Percentiles rank a stretch among this genome's conserved stretches.
These are phyloP conservation scores for Artibeus lituratus DNA, from an alignment of 2,797 vertebrate genomes.

Conservation along the genomic window DNA sequence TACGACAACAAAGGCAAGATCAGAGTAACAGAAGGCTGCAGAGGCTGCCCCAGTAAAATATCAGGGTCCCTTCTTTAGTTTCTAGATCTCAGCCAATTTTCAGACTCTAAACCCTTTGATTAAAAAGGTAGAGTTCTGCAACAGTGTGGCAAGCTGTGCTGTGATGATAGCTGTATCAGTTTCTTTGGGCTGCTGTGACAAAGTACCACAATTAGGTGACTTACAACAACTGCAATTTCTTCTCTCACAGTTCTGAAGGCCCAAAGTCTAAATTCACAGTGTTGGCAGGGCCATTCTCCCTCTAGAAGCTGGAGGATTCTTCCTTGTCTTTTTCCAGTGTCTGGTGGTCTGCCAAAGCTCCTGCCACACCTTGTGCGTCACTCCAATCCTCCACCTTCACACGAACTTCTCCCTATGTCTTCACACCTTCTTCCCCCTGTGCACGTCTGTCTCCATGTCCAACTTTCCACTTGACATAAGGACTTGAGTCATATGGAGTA, in stretches of 20 bases:
- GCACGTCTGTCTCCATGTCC: not conserved
- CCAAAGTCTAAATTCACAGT: not conserved
- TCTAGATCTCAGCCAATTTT: not conserved
- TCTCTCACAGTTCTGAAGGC: not conserved
- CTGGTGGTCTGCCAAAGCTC: not conserved
- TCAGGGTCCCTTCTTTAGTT: not conserved
- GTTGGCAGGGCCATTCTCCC: not conserved
- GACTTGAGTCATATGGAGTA: not conserved
- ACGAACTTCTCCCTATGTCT: not conserved
- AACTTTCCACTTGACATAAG: not conserved
- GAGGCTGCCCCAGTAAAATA: not conserved
- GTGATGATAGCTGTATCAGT: accelerated
- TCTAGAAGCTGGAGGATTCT: not conserved
- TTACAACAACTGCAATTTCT: not conserved
- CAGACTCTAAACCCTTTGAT: not conserved
- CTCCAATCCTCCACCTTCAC: not conserved
- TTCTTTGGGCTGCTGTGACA: not conserved
- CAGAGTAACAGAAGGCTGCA: not conserved
- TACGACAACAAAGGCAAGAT: not conserved
- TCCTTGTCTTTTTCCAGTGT: not conserved
- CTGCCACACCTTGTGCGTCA: not conserved
- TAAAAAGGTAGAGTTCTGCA: not conserved
- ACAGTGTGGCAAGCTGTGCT: not conserved
- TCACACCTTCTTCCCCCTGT: not conserved
- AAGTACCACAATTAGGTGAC: not conserved